Percentiles rank a stretch among this genome's conserved stretches.
phyloP scores from a whole-genome alignment of 64 coral and sea anemone species.

The Actinia equina region DNA sequence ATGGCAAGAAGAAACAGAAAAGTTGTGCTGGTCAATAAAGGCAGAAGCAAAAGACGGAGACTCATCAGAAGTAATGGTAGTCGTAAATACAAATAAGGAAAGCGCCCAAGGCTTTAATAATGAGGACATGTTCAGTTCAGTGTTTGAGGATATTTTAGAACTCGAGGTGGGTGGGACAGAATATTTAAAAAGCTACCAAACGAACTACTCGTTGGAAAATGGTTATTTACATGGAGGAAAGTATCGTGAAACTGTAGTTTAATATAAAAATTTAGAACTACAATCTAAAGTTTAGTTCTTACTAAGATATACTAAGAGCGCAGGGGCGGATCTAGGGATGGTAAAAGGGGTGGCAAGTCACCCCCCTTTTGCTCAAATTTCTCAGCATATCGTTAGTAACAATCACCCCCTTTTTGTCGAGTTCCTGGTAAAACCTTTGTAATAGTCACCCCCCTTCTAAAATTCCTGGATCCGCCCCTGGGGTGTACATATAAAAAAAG shows the following conservation, averaged over 20 bases:
- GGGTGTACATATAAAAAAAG: too few relatives aligned
- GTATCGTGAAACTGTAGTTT: background rate
- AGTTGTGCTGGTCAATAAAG: background rate
- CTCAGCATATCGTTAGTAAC: too few relatives aligned
- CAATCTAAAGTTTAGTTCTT: too few relatives aligned
- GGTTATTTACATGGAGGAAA: background rate
- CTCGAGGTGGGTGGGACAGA: background rate
- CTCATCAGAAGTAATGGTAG: background rate
- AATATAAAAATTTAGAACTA: background rate
- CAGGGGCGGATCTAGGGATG: too few relatives aligned
- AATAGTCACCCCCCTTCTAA: too few relatives aligned
- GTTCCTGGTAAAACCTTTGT: too few relatives aligned
- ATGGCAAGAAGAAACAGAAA: background rate
- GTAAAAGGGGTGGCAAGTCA: too few relatives aligned
- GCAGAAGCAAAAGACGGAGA: background rate
- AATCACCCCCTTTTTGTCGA: too few relatives aligned
- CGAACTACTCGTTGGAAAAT: background rate
- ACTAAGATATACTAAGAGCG: too few relatives aligned
- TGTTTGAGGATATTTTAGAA: background rate
- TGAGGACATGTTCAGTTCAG: background rate
- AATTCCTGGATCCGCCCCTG: too few relatives aligned
- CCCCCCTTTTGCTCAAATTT: too few relatives aligned
- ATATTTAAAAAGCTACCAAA: background rate
- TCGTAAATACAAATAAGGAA: background rate
- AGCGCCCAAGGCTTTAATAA: background rate